Conservation (phyloP, 37 sponge, comb jelly and placozoan species). For the Halichondria panicea region DNA sequence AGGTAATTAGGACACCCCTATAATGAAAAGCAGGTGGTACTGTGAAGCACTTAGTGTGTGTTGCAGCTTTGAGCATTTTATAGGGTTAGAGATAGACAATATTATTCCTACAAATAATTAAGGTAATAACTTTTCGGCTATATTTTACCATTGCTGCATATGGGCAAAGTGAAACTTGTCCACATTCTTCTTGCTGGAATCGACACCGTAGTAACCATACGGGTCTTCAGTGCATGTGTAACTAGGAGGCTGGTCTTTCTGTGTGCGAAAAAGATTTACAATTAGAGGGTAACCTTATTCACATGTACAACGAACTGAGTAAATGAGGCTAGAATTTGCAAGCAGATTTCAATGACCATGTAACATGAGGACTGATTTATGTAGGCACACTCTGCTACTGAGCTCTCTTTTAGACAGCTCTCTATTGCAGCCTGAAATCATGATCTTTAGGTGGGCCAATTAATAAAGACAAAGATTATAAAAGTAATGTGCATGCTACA, state of each 20-base stretch:
- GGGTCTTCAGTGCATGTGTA: conserved; percentile 57
- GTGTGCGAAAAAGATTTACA: background rate
- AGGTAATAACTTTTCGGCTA: background rate
- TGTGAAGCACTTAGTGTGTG: background rate
- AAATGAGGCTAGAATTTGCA: no score
- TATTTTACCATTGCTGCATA: conserved; percentile 55
- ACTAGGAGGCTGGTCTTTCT: conserved; percentile 32
- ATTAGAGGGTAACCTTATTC: background rate
- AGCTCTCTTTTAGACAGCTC: no score
- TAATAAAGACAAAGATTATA: no score
- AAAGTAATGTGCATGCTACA: no score
- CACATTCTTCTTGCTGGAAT: no score
- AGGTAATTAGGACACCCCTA: conserved; percentile 59
- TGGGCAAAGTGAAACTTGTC: conserved; percentile 61
- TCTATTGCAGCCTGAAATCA: no score
- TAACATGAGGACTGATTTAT: no score
- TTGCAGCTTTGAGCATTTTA: background rate
- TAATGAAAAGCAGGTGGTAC: background rate
- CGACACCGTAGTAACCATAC: conserved; percentile 43
- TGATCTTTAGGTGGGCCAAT: no score
- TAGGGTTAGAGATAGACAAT: background rate
- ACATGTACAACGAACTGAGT: no score
- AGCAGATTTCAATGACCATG: no score
- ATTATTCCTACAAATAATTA: background rate
- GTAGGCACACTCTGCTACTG: no score